Percentiles rank a stretch among this genome's conserved stretches.
Evolutionary conservation across 35 echinoderm and acorn worm species (phyloP).

Genomic region (Chiridota heheva): DNA sequence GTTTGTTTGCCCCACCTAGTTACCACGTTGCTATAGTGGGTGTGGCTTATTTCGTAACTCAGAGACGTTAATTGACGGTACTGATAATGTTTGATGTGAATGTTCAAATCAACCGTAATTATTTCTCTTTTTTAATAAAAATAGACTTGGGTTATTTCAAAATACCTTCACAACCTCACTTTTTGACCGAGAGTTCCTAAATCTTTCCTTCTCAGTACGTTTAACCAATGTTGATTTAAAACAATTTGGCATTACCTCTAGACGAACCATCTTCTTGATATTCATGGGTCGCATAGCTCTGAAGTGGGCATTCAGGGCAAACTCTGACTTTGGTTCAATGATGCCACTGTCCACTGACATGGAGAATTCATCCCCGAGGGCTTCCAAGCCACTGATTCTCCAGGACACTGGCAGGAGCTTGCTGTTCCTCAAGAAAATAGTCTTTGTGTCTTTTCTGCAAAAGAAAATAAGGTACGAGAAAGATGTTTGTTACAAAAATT

Average conservation of each 20-base stretch:
- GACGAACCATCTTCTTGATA: constrained; percentile 90
- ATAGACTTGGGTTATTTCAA: no score
- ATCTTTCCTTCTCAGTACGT: no score
- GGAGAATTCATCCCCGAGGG: constrained; percentile 97
- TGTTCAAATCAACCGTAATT: no score
- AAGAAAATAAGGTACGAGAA: neutral
- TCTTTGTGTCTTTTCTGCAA: constrained; percentile 97
- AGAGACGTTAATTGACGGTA: no score
- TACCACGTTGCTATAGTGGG: no score
- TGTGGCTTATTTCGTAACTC: no score
- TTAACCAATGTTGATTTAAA: neutral
- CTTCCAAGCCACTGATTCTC: constrained; percentile 87
- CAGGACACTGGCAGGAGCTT: constrained; percentile 91
- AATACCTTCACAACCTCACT: no score
- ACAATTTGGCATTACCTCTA: constrained; percentile 64
- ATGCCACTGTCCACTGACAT: constrained; percentile 77
- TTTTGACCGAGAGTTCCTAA: no score
- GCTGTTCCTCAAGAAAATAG: constrained; percentile 92
- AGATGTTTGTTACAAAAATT: neutral
- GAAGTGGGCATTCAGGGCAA: constrained; percentile 96
- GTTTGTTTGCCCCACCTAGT: no score
- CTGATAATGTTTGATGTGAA: no score
- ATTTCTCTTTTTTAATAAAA: no score
- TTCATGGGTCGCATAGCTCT: constrained; percentile 92
- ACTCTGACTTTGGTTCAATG: constrained; percentile 98